Evolutionary conservation across 2,113 vertebrate genomes (phyloP).

Genomic region (Gallinago jamesoni): DNA sequence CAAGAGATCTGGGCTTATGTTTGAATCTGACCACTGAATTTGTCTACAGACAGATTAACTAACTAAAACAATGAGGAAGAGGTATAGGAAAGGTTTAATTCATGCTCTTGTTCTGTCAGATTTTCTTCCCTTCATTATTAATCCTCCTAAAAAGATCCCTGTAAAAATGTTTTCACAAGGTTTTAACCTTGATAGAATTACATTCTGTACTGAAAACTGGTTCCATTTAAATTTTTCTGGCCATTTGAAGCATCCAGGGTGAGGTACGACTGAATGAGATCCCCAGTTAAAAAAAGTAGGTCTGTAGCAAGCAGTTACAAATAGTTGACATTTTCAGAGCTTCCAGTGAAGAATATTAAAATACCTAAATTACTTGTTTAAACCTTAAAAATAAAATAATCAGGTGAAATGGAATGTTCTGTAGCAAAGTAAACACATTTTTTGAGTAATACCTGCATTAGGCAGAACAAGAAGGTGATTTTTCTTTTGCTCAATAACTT

Average conservation of each 20-base stretch:
- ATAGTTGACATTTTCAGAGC: not conserved
- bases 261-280: not conserved
- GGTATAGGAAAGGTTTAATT: not conserved
- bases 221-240: not conserved
- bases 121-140: not conserved
- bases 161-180: not conserved
- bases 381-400: not conserved
- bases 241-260: not conserved
- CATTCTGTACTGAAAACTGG: not conserved
- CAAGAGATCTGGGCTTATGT: not conserved
- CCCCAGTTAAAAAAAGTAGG: not conserved
- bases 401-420: not conserved
- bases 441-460: not conserved
- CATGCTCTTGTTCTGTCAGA: not conserved
- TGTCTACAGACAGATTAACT: not conserved
- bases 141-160: rapidly evolving
- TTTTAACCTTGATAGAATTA: not conserved
- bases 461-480: not conserved
- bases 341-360: not conserved
- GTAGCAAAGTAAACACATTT: not conserved
- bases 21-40: not conserved
- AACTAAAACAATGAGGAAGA: not conserved
- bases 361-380: not conserved
- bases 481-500: not conserved
- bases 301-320: not conserved